A percentile compares a stretch with the other conserved stretches of the same genome.
phyloP scores from a whole-genome alignment of 1,140 invertebrate species.

The Trinorchestia longiramus region DNA sequence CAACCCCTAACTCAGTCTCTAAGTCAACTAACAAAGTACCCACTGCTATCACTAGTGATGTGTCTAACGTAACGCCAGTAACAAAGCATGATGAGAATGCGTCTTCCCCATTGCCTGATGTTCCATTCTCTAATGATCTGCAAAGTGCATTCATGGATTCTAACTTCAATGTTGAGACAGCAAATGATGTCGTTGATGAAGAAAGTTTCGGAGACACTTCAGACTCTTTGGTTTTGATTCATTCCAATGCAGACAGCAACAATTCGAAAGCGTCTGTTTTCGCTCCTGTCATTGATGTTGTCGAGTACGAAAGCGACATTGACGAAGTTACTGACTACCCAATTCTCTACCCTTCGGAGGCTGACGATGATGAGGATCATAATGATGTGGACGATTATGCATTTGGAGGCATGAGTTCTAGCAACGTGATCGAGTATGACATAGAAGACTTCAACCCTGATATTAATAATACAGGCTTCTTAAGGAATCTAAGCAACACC shows the following conservation, averaged over 20 bases:
- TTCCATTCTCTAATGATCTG: background rate
- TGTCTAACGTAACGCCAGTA: background rate
- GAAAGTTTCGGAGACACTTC: background rate
- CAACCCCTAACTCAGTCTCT: background rate
- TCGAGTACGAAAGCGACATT: background rate
- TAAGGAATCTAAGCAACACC: background rate
- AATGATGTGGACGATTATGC: background rate
- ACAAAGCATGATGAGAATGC: constrained; percentile 14
- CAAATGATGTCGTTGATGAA: background rate
- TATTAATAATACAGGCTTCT: background rate
- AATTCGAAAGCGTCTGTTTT: background rate
- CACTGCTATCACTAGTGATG: background rate
- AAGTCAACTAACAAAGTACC: background rate
- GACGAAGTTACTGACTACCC: background rate
- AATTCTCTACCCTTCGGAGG: background rate
- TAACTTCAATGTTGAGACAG: background rate
- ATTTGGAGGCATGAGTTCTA: background rate
- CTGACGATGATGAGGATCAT: background rate
- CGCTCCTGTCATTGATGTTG: constrained; percentile 26
- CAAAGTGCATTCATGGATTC: background rate
- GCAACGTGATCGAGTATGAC: background rate
- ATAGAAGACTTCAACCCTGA: background rate
- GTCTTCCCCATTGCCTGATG: background rate
- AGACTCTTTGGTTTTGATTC: constrained; percentile 8
- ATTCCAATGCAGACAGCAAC: background rate